Percentiles rank a stretch among this genome's conserved stretches.
phyloP scores from a whole-genome alignment of 2,797 vertebrate species.

The Cirrhinus molitorella region DNA sequence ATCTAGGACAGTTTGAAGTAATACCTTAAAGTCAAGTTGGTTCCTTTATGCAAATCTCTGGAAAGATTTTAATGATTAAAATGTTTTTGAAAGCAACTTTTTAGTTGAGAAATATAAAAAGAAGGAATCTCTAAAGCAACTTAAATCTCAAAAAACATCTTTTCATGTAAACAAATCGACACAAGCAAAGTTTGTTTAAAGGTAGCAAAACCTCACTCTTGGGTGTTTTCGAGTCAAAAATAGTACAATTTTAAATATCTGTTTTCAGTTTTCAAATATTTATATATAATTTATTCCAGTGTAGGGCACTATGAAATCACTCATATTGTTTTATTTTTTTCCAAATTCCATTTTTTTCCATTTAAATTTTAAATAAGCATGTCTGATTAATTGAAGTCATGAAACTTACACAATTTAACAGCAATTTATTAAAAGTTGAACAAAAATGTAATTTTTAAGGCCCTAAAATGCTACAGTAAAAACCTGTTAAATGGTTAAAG shows the following conservation, averaged over 20 bases:
- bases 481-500: no score
- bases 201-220: neutral
- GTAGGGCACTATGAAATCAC: no score
- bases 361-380: no score
- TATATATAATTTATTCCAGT: no score
- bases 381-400: no score
- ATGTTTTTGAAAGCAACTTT: neutral
- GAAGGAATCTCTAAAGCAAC: neutral
- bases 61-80: neutral
- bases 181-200: neutral
- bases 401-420: no score
- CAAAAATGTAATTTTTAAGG: no score
- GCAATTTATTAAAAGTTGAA: no score
- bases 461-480: no score
- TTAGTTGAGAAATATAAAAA: neutral
- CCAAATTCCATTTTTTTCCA: no score
- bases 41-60: slow-evolving; percentile 16
- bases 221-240: neutral
- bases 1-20: neutral
- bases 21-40: neutral
- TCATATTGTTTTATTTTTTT: no score
- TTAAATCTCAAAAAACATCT: neutral
- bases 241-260: neutral
- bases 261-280: neutral
- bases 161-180: neutral